Conservation (phyloP, 2,888 invertebrate genomes). For the Caenorhabditis sulstoni region DNA sequence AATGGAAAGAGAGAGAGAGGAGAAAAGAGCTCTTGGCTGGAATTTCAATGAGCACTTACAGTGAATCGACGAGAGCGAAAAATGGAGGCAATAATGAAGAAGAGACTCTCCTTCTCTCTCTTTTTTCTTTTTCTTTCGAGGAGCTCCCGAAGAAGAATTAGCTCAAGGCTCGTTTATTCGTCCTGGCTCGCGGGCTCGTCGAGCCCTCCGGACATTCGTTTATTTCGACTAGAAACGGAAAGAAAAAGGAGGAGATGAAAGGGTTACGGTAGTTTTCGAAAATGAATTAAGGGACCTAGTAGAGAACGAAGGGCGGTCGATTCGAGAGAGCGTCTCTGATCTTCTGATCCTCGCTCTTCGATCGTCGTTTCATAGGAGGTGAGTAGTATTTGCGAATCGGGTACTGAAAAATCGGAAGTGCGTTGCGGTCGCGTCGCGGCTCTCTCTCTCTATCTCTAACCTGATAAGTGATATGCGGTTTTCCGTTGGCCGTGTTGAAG, state of each 20-base stretch:
- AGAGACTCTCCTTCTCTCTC: no score
- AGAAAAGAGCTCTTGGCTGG: no score
- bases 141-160: no score
- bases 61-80: not conserved
- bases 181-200: no score
- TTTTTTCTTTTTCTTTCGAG: no score
- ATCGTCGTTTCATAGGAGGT: conserved; percentile 51
- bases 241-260: not conserved
- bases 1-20: no score
- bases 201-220: no score
- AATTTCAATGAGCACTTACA: not conserved
- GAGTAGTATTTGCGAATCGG: conserved; percentile 43
- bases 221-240: not conserved
- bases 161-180: no score
- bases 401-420: conserved; percentile 40
- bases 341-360: conserved; percentile 49
- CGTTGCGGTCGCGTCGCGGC: no score
- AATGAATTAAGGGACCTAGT: conserved; percentile 5
- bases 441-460: no score
- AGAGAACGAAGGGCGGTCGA: conserved; percentile 52
- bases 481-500: conserved; percentile 47
- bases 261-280: not conserved
- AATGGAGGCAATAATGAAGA: not conserved
- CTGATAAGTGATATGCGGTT: conserved; percentile 52
- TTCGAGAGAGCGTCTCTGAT: conserved; percentile 22